Conservation (phyloP, 2,797 vertebrate species). For the Danio kyathit region DNA sequence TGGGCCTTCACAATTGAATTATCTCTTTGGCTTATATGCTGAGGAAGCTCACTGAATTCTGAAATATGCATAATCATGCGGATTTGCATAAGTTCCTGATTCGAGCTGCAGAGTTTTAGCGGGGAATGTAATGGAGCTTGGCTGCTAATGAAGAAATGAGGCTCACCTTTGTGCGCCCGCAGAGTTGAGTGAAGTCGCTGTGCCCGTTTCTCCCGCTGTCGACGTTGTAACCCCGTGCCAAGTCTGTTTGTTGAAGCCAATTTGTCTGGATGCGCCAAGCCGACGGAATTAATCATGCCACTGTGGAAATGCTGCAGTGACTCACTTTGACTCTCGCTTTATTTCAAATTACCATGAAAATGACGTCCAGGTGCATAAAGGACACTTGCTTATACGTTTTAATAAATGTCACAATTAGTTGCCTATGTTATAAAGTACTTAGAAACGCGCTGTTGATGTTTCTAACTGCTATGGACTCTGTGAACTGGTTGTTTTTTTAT, state of each 20-base stretch:
- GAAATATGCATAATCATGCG: constrained; percentile 56
- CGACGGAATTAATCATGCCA: constrained; percentile 37
- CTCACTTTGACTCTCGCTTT: constrained; percentile 17
- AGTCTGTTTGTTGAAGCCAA: constrained; percentile 44
- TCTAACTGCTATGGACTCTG: neutral
- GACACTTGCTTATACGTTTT: constrained; percentile 20
- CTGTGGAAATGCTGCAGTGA: constrained; percentile 17
- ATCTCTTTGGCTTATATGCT: constrained; percentile 60
- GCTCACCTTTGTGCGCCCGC: constrained; percentile 47
- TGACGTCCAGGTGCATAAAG: neutral
- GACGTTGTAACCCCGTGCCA: constrained; percentile 19
- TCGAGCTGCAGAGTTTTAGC: constrained; percentile 30
- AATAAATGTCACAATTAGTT: neutral
- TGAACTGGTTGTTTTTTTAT: constrained; percentile 1
- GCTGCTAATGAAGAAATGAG: constrained; percentile 33
- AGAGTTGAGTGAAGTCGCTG: constrained; percentile 35
- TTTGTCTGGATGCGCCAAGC: constrained; percentile 29
- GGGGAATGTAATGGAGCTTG: constrained; percentile 22
- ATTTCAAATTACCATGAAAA: constrained; percentile 12
- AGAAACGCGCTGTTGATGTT: neutral
- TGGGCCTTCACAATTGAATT: constrained; percentile 61
- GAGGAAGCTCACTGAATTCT: constrained; percentile 52
- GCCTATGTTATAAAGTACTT: constrained; percentile 18
- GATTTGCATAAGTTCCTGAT: constrained; percentile 54
- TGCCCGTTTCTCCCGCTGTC: constrained; percentile 12